phyloP scores from a whole-genome alignment of 2,888 invertebrate species.

The Conus canariensis region DNA sequence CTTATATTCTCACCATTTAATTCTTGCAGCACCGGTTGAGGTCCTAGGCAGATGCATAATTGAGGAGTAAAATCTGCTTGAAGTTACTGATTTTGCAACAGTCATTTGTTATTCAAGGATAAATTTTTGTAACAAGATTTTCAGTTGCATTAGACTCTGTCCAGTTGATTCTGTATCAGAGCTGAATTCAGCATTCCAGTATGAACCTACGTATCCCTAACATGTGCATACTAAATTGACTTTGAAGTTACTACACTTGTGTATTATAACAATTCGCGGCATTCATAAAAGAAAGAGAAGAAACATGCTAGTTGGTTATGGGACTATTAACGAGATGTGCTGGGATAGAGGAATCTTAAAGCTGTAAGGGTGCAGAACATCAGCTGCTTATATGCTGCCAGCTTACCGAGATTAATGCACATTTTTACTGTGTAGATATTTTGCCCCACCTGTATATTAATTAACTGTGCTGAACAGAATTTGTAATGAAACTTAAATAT shows the following conservation, averaged over 20 bases:
- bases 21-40: background rate
- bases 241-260: background rate
- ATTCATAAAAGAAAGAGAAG: background rate
- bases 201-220: background rate
- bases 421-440: background rate
- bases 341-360: background rate
- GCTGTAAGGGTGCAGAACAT: background rate
- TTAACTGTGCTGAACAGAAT: background rate
- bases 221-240: background rate
- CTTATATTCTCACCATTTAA: background rate
- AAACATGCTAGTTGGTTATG: conserved; percentile 13
- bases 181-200: background rate
- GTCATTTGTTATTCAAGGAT: background rate
- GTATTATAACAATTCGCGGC: background rate
- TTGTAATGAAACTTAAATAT: background rate
- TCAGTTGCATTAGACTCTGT: background rate
- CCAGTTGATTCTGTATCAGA: background rate
- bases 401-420: background rate
- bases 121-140: background rate
- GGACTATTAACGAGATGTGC: background rate
- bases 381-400: background rate
- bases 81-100: background rate
- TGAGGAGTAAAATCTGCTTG: background rate
- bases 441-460: background rate
- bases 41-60: background rate